Percentiles rank a stretch among this genome's conserved stretches.
Conservation (phyloP, 2,888 invertebrate genomes). For the Rhyacophila evoluta region DNA sequence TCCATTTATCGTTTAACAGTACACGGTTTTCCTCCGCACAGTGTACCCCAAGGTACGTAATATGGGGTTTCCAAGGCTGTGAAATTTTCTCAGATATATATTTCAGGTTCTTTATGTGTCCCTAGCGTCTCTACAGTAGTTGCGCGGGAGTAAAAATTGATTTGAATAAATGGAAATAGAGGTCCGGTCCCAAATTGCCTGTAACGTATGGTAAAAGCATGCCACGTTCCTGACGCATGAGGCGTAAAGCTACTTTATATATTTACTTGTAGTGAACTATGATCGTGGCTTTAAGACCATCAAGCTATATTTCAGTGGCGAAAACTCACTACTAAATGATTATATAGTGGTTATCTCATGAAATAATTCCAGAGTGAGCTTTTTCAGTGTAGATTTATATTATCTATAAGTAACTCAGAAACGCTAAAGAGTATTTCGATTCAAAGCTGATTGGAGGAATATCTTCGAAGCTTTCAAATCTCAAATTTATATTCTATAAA, state of each 20-base stretch:
- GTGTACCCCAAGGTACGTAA: conserved; percentile 15
- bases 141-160: conserved; percentile 44
- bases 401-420: no score
- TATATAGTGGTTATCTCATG: no score
- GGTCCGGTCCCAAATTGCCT: conserved; percentile 42
- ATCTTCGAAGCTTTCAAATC: no score
- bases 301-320: neutral
- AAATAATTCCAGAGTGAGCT: no score
- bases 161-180: conserved; percentile 49
- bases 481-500: no score
- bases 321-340: no score
- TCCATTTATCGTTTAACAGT: neutral
- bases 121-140: conserved; percentile 26
- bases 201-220: conserved; percentile 41
- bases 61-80: neutral
- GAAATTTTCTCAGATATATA: conserved; percentile 41
- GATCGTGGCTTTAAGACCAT: neutral
- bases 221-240: conserved; percentile 11
- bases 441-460: no score
- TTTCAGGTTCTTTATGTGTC: conserved; percentile 44
- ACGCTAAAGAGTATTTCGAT: no score
- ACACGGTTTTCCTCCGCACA: neutral
- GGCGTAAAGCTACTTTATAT: conserved; percentile 7
- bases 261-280: neutral
- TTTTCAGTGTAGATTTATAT: no score